These are phyloP conservation scores for Lithophane ornitopus DNA, from an alignment of 2,888 invertebrate species.

Conservation along the genomic window DNA sequence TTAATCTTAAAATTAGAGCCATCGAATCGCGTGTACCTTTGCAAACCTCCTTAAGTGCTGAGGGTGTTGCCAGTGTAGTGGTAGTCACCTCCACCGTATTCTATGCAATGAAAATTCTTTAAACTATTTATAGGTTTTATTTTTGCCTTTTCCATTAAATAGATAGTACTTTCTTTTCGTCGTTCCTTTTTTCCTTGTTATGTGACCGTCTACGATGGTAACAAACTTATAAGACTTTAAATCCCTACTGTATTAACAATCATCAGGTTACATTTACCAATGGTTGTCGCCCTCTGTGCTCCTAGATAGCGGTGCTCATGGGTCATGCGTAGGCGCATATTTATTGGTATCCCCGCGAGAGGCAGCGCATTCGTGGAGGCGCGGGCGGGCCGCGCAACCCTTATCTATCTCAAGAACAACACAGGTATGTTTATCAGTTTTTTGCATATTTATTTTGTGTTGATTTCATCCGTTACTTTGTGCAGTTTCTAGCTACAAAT, in stretches of 20 bases:
- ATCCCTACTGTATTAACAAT: neutral
- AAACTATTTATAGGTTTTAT: too few relatives aligned
- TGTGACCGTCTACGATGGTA: neutral
- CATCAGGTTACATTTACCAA: conserved; percentile 36
- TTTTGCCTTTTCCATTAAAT: neutral
- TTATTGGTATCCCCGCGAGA: conserved; percentile 79
- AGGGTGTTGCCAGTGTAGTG: neutral
- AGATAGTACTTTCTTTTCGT: too few relatives aligned
- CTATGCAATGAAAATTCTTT: neutral
- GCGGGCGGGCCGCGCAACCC: conserved; percentile 86
- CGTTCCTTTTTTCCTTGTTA: too few relatives aligned
- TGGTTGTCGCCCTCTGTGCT: conserved; percentile 75
- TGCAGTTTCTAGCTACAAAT: neutral
- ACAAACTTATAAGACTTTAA: neutral
- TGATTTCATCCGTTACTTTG: neutral
- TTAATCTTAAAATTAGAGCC: neutral
- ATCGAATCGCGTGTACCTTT: neutral
- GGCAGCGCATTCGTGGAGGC: conserved; percentile 83
- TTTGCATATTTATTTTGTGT: conserved; percentile 21
- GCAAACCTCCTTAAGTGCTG: neutral
- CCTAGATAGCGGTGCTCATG: conserved; percentile 72
- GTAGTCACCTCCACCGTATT: neutral
- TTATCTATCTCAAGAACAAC: conserved; percentile 51
- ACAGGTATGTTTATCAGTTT: conserved; percentile 53
- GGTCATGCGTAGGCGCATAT: conserved; percentile 84